Conservation (phyloP, 1,140 invertebrate genomes). For the Carposina sasakii region DNA sequence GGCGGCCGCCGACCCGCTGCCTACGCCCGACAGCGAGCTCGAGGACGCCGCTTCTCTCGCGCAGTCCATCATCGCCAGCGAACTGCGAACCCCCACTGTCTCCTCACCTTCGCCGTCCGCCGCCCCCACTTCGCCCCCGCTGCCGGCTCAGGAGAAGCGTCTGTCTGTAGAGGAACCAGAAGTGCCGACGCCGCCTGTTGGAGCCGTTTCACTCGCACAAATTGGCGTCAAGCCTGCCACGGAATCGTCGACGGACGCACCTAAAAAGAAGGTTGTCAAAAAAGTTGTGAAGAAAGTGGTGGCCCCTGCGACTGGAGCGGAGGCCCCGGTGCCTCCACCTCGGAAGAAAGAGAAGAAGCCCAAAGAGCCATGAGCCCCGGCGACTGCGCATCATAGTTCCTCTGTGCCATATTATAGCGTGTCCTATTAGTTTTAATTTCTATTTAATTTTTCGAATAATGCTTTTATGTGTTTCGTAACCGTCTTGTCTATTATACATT, state of each 20-base stretch:
- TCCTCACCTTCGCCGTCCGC: slow-evolving; percentile 42
- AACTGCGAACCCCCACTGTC: slow-evolving; percentile 51
- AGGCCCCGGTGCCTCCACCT: slow-evolving; percentile 66
- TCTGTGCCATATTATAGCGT: slow-evolving; percentile 65
- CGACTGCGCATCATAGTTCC: slow-evolving; percentile 48
- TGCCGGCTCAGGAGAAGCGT: slow-evolving; percentile 23
- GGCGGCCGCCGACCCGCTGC: slow-evolving; percentile 42
- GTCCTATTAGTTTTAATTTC: slow-evolving; percentile 41
- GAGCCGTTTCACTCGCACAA: slow-evolving; percentile 57
- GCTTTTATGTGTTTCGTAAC: slow-evolving; percentile 60
- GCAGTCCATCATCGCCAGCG: slow-evolving; percentile 62
- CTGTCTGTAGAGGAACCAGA: slow-evolving; percentile 48
- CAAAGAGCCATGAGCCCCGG: slow-evolving; percentile 60
- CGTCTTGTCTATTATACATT: slow-evolving; percentile 45
- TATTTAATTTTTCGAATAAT: slow-evolving; percentile 52
- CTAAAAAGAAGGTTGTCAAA: slow-evolving; percentile 59
- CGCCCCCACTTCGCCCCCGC: slow-evolving; percentile 23
- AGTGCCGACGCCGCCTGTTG: slow-evolving; percentile 56
- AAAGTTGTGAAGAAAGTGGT: slow-evolving; percentile 61
- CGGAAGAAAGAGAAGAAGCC: slow-evolving; percentile 72
- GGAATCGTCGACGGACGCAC: slow-evolving; percentile 42
- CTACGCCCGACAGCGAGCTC: slow-evolving; percentile 67
- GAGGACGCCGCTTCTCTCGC: slow-evolving; percentile 67
- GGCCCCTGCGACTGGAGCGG: slow-evolving; percentile 45
- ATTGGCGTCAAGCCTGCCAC: slow-evolving; percentile 58